phyloP scores from a whole-genome alignment of 1,140 invertebrate species.

The Diplogasteroides magnus region DNA sequence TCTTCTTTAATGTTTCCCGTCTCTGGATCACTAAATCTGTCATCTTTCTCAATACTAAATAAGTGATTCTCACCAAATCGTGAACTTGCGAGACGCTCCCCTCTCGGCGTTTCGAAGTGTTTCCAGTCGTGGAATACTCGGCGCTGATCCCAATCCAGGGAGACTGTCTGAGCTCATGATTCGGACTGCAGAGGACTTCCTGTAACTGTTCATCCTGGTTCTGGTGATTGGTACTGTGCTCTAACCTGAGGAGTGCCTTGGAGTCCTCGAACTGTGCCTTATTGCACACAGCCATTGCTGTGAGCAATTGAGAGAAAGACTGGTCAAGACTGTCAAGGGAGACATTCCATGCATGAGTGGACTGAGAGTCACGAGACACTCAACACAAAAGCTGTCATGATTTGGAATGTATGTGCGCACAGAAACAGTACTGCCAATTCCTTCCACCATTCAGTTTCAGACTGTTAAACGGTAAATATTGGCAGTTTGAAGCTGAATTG shows the following conservation, averaged over 20 bases:
- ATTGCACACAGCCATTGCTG: constrained; percentile 53
- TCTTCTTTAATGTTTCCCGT: too few species aligned
- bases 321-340: background rate
- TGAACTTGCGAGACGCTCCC: too few species aligned
- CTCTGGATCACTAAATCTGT: too few species aligned
- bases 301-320: constrained; percentile 6
- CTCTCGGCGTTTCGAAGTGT: background rate
- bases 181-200: constrained; percentile 51
- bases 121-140: background rate
- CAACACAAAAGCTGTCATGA: background rate
- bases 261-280: constrained; percentile 36
- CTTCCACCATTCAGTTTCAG: constrained; percentile 22
- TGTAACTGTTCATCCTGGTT: constrained; percentile 35
- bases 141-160: background rate
- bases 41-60: too few species aligned
- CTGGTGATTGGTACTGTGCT: constrained; percentile 43
- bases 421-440: constrained; percentile 48
- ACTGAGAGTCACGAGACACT: background rate
- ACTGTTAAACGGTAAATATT: too few species aligned
- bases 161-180: constrained; percentile 2
- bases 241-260: constrained; percentile 26
- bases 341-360: background rate
- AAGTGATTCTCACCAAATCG: too few species aligned
- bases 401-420: constrained; percentile 31
- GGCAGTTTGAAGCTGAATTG: too few species aligned